Base-by-base conservation (phyloP, 2,888 invertebrate genomes). In the Coleophora flavipennella region DNA sequence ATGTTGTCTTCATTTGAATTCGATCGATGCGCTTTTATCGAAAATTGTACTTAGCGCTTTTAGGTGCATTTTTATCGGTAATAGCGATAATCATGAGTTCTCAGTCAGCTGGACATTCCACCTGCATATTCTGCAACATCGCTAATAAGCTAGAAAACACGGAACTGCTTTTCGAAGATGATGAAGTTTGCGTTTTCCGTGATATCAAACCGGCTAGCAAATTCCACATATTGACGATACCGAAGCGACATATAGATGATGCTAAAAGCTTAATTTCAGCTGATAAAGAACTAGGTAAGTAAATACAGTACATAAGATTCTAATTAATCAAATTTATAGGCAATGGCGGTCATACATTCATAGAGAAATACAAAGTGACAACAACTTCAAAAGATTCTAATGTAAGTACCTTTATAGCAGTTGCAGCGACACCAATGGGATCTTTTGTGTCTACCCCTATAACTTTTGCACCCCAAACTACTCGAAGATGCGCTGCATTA, bases 191-290 rank as follows among this genome's bases (percentile, higher is more conserved):
- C 8, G 91, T 94, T 28, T 95, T 97, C 61, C 88, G 89, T 28
- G 96, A 97, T 60, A 95, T 89, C 9, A 90, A 90, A 60, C 97
- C 97, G 3, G 94, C 92, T 0, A 87, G 93, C 0, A 87, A 87
- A 10, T 88, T 91, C 70, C 97, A 97, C 65, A 90, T 91, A 58
- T 80, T 97, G 44, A 89, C 94, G 11, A 85, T 95, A 27, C 89
- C 95, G 0, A 92, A 91, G 61, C 75, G 80, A 32, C 97, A 97
- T 67, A 91, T 94, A 42, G 83, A 86, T 13, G 92, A 92, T 75
- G 90, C 89, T 0, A 94, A 92, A 67, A 67, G 66, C n/a, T 79
- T 96, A 27, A 87, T 80, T 28, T 57, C 79, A 7, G 79, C 87
- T 13, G 89, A 96, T 79, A 89, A 90, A 71, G 78, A 84, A 48